Conservation (phyloP, 2,888 invertebrate species). For the Brachyptera risi region DNA sequence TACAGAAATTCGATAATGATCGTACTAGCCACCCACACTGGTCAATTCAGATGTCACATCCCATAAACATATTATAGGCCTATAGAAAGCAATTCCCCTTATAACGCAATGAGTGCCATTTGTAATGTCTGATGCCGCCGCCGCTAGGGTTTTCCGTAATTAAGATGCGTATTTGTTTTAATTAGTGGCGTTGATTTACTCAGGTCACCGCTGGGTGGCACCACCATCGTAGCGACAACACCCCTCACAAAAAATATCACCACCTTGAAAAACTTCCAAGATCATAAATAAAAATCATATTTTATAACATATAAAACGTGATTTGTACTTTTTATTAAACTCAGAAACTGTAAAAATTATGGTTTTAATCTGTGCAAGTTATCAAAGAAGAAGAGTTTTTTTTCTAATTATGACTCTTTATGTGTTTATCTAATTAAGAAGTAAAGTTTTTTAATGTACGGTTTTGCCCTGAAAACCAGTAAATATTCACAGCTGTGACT, state of each 20-base stretch:
- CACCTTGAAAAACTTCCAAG: constrained; percentile 6
- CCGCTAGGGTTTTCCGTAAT: constrained; percentile 18
- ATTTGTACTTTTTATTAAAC: neutral
- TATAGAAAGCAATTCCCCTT: too few species aligned
- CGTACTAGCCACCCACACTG: too few species aligned
- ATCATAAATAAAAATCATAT: constrained; percentile 17
- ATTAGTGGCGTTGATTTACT: constrained; percentile 18
- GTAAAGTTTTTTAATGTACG: constrained; percentile 9
- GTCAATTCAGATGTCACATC: too few species aligned
- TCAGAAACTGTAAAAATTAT: constrained; percentile 11
- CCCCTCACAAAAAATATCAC: too few species aligned
- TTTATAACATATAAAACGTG: constrained; percentile 5
- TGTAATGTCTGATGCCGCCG: constrained; percentile 9
- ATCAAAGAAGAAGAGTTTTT: neutral
- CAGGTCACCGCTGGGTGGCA: neutral
- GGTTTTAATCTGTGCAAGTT: neutral
- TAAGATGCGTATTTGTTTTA: constrained; percentile 25
- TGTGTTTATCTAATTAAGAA: constrained; percentile 22
- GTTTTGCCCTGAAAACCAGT: constrained; percentile 11
- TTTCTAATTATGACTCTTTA: neutral
- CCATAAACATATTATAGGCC: too few species aligned
- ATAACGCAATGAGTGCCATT: constrained; percentile 17
- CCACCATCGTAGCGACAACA: neutral
- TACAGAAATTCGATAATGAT: too few species aligned
- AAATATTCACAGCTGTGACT: constrained; percentile 17